Percentiles rank a stretch among this genome's conserved stretches.
Evolutionary conservation across 2,113 vertebrate genomes (phyloP).

Genomic region (Phaethornis superciliosus): DNA sequence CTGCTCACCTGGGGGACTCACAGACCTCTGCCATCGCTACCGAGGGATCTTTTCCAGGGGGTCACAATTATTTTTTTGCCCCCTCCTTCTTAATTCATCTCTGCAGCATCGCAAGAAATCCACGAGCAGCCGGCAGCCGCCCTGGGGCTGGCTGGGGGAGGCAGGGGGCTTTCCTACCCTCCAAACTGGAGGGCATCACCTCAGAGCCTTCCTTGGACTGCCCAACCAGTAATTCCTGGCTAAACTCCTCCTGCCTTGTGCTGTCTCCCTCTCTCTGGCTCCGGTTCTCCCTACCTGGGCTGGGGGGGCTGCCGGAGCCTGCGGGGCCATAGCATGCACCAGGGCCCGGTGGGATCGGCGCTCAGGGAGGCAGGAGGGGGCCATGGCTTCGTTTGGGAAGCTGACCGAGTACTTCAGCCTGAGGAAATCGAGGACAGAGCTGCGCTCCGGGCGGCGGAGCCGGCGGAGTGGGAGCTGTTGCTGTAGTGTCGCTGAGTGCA

Average conservation of each 20-base stretch:
- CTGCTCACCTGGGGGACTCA: fast-evolving
- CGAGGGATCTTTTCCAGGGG: neutral
- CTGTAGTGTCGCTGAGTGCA: slow-evolving; percentile 88
- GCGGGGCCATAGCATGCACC: neutral
- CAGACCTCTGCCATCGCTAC: neutral
- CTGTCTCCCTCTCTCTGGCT: neutral
- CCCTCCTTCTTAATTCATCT: neutral
- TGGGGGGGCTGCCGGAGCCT: neutral
- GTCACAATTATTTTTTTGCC: neutral
- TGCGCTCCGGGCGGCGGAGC: slow-evolving; percentile 77
- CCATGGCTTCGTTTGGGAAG: slow-evolving; percentile 92
- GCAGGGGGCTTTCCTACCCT: neutral
- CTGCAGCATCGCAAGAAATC: neutral
- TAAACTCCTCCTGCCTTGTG: neutral
- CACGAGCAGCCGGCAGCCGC: neutral
- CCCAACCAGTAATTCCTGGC: neutral
- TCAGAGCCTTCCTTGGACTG: neutral
- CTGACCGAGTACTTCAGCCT: slow-evolving; percentile 92
- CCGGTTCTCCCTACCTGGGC: neutral
- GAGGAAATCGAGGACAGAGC: slow-evolving; percentile 88
- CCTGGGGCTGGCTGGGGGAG: neutral
- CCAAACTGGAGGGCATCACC: neutral
- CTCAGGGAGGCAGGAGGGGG: neutral
- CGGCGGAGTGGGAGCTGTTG: slow-evolving; percentile 87
- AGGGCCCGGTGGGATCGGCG: neutral